These are phyloP conservation scores for Chrysolina oricalcia DNA, from an alignment of 2,888 invertebrate species.

Conservation along the genomic window DNA sequence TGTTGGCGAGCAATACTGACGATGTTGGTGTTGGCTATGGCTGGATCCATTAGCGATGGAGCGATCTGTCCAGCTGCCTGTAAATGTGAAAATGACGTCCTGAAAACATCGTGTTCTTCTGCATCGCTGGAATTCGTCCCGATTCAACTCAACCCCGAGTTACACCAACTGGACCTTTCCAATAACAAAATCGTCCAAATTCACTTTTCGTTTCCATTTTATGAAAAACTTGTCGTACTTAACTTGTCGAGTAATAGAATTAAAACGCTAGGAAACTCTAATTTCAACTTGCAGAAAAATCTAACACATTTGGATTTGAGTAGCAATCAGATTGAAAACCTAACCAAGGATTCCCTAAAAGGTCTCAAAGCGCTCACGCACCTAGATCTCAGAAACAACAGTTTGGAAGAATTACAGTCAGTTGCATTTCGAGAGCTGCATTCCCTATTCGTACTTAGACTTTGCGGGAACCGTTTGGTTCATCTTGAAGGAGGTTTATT, in stretches of 20 bases:
- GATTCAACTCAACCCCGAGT: slow-evolving; percentile 91
- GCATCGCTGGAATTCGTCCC: slow-evolving; percentile 89
- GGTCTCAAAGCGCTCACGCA: slow-evolving; percentile 80
- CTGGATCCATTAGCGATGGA: slow-evolving; percentile 64
- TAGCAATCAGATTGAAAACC: slow-evolving; percentile 80
- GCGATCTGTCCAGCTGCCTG: slow-evolving; percentile 84
- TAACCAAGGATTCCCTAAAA: slow-evolving; percentile 85
- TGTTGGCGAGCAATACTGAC: slow-evolving; percentile 68
- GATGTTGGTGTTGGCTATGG: slow-evolving; percentile 71
- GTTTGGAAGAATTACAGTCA: slow-evolving; percentile 81
- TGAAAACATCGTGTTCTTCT: slow-evolving; percentile 84
- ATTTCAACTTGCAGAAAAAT: slow-evolving; percentile 85
- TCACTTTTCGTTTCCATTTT: slow-evolving; percentile 85
- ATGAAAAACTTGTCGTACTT: slow-evolving; percentile 84
- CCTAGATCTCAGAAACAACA: slow-evolving; percentile 85
- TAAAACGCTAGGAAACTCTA: slow-evolving; percentile 84
- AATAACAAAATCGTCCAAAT: slow-evolving; percentile 87
- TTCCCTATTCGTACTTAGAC: slow-evolving; percentile 82
- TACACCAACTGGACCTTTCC: slow-evolving; percentile 87
- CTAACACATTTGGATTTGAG: slow-evolving; percentile 85
- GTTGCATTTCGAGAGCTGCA: slow-evolving; percentile 87
- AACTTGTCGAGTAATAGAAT: slow-evolving; percentile 90
- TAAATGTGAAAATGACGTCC: slow-evolving; percentile 86
- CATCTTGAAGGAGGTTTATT: slow-evolving; percentile 83
- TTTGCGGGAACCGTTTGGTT: slow-evolving; percentile 84